Percentiles rank a stretch among this genome's conserved stretches.
Conservation (phyloP, 2,888 invertebrate species). For the Cephus runcator region DNA sequence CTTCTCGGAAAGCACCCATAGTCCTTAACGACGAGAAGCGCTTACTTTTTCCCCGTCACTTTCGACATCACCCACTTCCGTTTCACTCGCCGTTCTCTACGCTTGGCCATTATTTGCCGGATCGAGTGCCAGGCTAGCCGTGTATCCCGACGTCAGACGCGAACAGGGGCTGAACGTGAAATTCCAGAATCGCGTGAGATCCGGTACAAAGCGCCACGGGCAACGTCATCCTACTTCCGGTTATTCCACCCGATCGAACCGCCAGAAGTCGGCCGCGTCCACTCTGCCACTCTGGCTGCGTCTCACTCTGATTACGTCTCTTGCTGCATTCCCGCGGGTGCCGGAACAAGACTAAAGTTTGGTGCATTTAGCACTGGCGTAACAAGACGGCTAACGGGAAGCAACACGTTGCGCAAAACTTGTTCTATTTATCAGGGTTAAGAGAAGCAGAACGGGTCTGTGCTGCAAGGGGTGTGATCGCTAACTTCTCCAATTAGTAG, state of each 20-base stretch:
- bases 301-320: background rate
- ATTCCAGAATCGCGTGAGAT: background rate
- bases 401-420: slow-evolving; percentile 53
- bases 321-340: background rate
- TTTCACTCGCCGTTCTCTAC: background rate
- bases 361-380: slow-evolving; percentile 28
- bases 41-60: background rate
- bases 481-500: slow-evolving; percentile 2
- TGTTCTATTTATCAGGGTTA: slow-evolving; percentile 50
- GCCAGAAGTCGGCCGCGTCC: background rate
- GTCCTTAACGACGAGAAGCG: background rate
- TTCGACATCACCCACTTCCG: background rate
- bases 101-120: background rate
- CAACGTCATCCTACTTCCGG: background rate
- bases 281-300: too few relatives aligned
- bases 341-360: slow-evolving; percentile 28
- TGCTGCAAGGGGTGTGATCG: background rate
- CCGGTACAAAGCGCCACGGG: background rate
- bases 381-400: slow-evolving; percentile 35
- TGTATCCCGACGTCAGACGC: background rate
- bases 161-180: background rate
- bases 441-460: slow-evolving; percentile 14
- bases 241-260: background rate
- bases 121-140: background rate
- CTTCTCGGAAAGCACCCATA: background rate